Conservation (phyloP, 37 sponge, comb jelly and placozoan species). For the Theonella swinhoei region DNA sequence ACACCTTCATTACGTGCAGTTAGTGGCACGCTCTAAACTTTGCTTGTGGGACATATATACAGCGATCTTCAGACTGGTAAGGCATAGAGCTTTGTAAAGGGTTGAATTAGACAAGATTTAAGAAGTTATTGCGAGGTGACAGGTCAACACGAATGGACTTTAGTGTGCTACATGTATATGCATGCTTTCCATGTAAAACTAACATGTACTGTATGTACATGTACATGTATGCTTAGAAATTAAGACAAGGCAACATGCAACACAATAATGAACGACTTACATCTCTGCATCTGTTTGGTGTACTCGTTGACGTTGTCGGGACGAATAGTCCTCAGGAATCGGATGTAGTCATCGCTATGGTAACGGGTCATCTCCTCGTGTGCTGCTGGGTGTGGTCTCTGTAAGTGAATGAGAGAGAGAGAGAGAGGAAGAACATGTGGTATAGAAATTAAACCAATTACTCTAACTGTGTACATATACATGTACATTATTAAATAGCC, state of each 20-base stretch:
- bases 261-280: slow-evolving; percentile 55
- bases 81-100: too few species aligned
- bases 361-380: slow-evolving; percentile 94
- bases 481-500: neutral
- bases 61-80: too few species aligned
- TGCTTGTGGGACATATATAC: too few species aligned
- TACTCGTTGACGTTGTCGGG: slow-evolving; percentile 96
- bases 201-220: neutral
- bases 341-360: slow-evolving; percentile 98
- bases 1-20: too few species aligned
- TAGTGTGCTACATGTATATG: too few species aligned
- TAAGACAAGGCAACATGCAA: neutral
- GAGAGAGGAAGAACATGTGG: neutral
- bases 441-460: too few species aligned
- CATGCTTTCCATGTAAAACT: too few species aligned
- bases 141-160: too few species aligned
- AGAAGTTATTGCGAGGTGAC: too few species aligned
- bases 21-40: too few species aligned
- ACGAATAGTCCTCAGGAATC: slow-evolving; percentile 87
- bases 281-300: slow-evolving; percentile 95
- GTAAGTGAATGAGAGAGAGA: neutral
- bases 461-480: neutral
- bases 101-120: too few species aligned
- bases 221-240: neutral
- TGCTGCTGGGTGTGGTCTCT: slow-evolving; percentile 93